A percentile compares a stretch with the other conserved stretches of the same genome.
Evolutionary conservation across 2,888 invertebrate genomes (phyloP).

Genomic region (Dolichopus griseipennis): DNA sequence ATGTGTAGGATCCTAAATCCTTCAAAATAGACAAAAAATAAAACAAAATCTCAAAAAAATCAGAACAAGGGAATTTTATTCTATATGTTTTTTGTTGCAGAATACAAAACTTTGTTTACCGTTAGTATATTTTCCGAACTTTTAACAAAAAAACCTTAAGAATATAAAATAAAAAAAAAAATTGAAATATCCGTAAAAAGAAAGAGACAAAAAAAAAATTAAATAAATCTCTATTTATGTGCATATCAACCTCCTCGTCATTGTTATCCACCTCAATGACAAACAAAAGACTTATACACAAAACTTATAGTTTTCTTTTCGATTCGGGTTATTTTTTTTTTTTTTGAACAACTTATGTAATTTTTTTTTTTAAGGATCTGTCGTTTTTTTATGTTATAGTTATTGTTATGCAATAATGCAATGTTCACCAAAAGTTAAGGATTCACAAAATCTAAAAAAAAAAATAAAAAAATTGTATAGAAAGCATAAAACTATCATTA

Average conservation of each 20-base stretch:
- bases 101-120: too few relatives aligned
- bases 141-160: too few relatives aligned
- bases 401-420: background rate
- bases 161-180: background rate
- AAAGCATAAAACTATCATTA: background rate
- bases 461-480: background rate
- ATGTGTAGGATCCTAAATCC: too few relatives aligned
- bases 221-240: background rate
- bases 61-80: too few relatives aligned
- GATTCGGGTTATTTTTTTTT: background rate
- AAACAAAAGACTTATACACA: background rate
- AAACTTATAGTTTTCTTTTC: background rate
- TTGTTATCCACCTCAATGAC: slow-evolving; percentile 1
- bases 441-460: background rate
- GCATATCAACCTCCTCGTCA: slow-evolving; percentile 3
- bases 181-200: background rate
- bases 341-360: background rate
- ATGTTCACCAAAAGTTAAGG: too few relatives aligned
- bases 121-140: too few relatives aligned
- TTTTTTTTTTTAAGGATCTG: background rate
- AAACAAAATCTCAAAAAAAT: too few relatives aligned
- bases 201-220: background rate
- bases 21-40: too few relatives aligned
- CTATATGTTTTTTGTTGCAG: too few relatives aligned
- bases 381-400: background rate